phyloP scores from a whole-genome alignment of 2,113 vertebrate species.

The Myodes glareolus region DNA sequence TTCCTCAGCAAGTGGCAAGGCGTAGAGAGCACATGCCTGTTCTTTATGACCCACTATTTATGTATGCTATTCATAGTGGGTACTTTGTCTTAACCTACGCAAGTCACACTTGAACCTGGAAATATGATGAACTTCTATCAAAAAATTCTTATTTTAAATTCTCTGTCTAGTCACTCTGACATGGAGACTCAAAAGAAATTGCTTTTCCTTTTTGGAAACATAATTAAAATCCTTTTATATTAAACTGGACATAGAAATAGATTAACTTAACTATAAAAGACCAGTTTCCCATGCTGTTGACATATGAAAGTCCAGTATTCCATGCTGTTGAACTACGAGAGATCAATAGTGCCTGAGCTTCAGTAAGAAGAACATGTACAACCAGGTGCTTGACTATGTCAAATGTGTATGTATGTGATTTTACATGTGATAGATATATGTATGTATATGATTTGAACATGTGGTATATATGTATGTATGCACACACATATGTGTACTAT shows the following conservation, averaged over 20 bases:
- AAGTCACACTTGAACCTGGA: neutral
- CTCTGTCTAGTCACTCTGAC: neutral
- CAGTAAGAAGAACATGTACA: neutral
- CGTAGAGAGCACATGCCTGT: neutral
- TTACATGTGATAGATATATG: no score
- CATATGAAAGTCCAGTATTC: neutral
- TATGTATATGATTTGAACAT: neutral
- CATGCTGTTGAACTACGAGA: neutral
- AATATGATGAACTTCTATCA: neutral
- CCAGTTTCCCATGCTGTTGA: neutral
- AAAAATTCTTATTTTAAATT: neutral
- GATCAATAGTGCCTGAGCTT: neutral
- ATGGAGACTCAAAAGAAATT: neutral
- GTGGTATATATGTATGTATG: neutral
- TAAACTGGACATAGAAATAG: neutral
- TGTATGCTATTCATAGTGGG: neutral
- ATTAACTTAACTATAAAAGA: neutral
- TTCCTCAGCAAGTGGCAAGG: neutral
- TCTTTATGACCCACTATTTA: neutral
- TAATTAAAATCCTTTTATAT: slow-evolving; percentile 16
- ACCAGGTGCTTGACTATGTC: neutral
- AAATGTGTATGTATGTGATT: neutral
- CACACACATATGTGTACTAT: neutral
- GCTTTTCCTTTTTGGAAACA: neutral
- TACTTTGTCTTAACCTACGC: neutral